These are phyloP conservation scores for Lucilia cuprina DNA, from an alignment of 1,140 invertebrate genomes.

Conservation along the genomic window DNA sequence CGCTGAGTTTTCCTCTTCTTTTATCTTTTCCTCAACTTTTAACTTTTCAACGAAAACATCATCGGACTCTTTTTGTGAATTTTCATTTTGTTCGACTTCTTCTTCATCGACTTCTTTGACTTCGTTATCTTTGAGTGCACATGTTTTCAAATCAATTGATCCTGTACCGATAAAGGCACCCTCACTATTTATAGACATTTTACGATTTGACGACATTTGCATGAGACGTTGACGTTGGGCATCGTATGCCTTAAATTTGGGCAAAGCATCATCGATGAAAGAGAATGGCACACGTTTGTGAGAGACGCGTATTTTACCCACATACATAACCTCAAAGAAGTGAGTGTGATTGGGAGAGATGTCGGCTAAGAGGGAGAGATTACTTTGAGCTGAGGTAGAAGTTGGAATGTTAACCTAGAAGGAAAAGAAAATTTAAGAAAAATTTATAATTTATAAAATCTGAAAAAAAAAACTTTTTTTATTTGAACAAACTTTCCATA, in stretches of 20 bases:
- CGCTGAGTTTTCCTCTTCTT: background rate
- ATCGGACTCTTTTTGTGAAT: background rate
- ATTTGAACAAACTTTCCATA: no score
- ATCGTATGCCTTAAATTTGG: constrained; percentile 83
- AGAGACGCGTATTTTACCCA: constrained; percentile 86
- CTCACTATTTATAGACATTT: constrained; percentile 57
- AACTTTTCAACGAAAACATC: background rate
- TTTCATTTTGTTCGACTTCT: constrained; percentile 23
- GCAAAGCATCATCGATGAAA: constrained; percentile 89
- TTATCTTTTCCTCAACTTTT: background rate
- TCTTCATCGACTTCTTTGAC: constrained; percentile 57
- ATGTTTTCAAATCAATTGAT: constrained; percentile 35
- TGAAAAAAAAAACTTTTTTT: no score
- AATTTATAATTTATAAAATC: no score
- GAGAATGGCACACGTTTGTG: constrained; percentile 84
- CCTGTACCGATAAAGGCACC: constrained; percentile 49
- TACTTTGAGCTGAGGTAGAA: constrained; percentile 57
- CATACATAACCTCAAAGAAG: constrained; percentile 87
- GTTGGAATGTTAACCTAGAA: constrained; percentile 54
- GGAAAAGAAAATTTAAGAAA: no score
- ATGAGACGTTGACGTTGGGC: constrained; percentile 71
- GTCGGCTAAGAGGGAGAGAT: constrained; percentile 73
- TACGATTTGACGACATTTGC: constrained; percentile 57
- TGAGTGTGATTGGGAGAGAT: constrained; percentile 84
- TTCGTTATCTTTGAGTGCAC: constrained; percentile 49